Evolutionary conservation across 2,888 invertebrate species (phyloP).

Genomic region (Neocrepidodera transversa): DNA sequence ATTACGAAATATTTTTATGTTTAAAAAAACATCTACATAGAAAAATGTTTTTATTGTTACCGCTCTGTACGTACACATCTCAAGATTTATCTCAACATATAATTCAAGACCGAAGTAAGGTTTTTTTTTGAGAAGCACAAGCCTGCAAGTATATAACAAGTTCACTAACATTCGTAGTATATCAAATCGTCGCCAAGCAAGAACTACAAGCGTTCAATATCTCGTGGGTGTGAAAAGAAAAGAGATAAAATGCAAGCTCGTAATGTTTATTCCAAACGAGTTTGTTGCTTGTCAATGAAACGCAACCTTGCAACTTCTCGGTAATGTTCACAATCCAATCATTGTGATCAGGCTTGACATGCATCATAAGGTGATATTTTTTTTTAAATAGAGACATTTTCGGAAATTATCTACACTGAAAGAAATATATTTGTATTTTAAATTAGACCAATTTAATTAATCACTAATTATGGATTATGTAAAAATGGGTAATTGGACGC

Average conservation of each 20-base stretch:
- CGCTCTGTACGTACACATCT: no score
- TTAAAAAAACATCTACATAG: no score
- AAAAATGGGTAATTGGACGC: no score
- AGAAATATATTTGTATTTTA: no score
- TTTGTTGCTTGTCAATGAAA: slow-evolving; percentile 22
- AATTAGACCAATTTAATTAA: no score
- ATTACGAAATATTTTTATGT: no score
- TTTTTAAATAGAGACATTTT: no score
- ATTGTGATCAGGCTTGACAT: background rate
- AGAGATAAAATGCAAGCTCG: slow-evolving; percentile 10
- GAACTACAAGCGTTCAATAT: slow-evolving; percentile 7
- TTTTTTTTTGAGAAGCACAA: background rate
- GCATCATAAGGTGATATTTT: no score
- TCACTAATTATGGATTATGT: no score
- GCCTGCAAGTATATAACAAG: background rate
- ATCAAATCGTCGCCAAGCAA: slow-evolving; percentile 10
- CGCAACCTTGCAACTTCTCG: slow-evolving; percentile 22
- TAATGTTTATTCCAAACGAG: slow-evolving; percentile 25
- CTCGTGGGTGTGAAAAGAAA: slow-evolving; percentile 23
- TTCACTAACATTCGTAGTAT: slow-evolving; percentile 7
- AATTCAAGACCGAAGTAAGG: background rate
- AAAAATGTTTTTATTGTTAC: no score
- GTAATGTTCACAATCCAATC: slow-evolving; percentile 14
- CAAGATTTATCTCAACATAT: background rate
- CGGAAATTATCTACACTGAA: no score